These are phyloP conservation scores for Prietella phreatophila DNA, from an alignment of 2,113 vertebrate genomes.

Conservation along the genomic window DNA sequence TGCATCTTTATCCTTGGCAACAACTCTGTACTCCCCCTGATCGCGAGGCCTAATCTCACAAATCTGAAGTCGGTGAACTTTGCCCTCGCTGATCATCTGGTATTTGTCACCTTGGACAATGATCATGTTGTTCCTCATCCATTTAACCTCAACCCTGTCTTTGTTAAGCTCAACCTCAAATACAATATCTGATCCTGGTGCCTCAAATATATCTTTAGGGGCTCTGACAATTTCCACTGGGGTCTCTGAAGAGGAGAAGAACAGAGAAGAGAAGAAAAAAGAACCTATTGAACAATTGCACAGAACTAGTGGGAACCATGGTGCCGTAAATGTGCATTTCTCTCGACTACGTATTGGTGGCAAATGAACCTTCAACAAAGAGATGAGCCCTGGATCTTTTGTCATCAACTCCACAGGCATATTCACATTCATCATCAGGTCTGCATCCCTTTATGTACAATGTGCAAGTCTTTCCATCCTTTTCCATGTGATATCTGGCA, in stretches of 20 bases:
- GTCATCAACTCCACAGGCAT: constrained; percentile 93
- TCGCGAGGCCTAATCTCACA: constrained; percentile 93
- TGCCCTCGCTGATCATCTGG: constrained; percentile 98
- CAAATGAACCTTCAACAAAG: constrained; percentile 88
- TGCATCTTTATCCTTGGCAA: constrained; percentile 97
- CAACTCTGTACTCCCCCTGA: constrained; percentile 94
- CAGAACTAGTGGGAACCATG: background rate
- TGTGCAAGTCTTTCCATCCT: constrained; percentile 84
- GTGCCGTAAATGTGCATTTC: background rate
- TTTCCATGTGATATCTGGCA: constrained; percentile 88
- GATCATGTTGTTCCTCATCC: constrained; percentile 97
- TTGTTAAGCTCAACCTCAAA: constrained; percentile 95
- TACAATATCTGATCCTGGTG: constrained; percentile 86
- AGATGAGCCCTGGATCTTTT: constrained; percentile 90
- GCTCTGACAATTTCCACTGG: constrained; percentile 94
- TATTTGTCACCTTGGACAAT: constrained; percentile 96
- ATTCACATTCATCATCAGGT: constrained; percentile 95
- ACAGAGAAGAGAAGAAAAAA: background rate
- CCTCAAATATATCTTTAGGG: constrained; percentile 86
- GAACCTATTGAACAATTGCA: background rate
- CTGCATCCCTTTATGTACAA: constrained; percentile 89
- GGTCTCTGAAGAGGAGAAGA: constrained; percentile 78
- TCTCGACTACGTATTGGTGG: background rate
- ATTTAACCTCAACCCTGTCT: constrained; percentile 94
- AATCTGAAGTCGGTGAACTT: constrained; percentile 89